These are phyloP conservation scores for Aythya baeri DNA, from an alignment of 2,113 vertebrate species.

Conservation along the genomic window DNA sequence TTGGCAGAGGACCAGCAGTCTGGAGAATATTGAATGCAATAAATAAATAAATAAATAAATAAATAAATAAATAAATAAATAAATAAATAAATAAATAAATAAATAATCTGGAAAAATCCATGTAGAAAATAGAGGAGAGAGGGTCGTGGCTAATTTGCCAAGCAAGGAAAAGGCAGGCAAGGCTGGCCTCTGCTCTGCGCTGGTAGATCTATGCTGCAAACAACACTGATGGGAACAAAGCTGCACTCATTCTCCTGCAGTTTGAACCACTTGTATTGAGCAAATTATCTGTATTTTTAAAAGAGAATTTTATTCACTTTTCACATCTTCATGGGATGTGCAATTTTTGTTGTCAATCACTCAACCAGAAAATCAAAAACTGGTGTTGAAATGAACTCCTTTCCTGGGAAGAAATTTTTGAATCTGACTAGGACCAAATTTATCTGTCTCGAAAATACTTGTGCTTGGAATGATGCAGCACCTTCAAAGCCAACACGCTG, in stretches of 20 bases:
- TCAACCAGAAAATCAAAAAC: not conserved
- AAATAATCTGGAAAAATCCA: rapidly evolving
- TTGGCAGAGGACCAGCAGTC: not conserved
- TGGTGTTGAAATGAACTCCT: not conserved
- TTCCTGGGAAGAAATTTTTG: not conserved
- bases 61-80: too few relatives aligned
- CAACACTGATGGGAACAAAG: not conserved
- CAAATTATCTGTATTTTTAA: not conserved
- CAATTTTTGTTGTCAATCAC: not conserved
- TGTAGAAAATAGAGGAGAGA: not conserved
- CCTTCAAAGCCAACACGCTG: not conserved
- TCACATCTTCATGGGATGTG: not conserved
- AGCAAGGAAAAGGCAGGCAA: not conserved
- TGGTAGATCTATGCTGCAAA: not conserved
- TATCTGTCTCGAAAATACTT: not conserved
- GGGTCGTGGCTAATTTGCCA: not conserved
- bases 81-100: not conserved
- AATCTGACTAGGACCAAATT: not conserved
- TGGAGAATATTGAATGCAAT: not conserved
- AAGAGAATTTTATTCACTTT: not conserved
- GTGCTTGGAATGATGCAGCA: not conserved
- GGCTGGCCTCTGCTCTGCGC: not conserved
- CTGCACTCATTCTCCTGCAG: not conserved
- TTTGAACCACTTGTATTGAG: not conserved
- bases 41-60: not conserved